phyloP scores from a whole-genome alignment of 2,888 invertebrate genomes.

The Scaeva pyrastri region DNA sequence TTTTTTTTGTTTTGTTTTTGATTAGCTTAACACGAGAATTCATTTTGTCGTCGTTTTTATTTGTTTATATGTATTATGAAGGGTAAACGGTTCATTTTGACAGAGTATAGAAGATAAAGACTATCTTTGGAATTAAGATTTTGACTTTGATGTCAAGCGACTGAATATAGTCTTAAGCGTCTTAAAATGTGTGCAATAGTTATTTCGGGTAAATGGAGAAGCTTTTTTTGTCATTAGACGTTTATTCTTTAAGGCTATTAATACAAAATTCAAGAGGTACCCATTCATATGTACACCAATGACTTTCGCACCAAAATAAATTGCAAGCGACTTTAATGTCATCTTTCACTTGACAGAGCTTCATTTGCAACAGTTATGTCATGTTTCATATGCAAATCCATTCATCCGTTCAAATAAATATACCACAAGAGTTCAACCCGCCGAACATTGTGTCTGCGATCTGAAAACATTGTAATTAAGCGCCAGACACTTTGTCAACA shows the following conservation, averaged over 20 bases:
- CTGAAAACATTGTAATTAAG: constrained; percentile 69
- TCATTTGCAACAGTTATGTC: constrained; percentile 6
- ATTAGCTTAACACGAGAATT: constrained; percentile 19
- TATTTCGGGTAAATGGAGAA: no score
- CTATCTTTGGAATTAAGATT: constrained; percentile 25
- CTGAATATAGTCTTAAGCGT: not conserved
- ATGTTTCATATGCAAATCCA: constrained; percentile 45
- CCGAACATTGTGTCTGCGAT: constrained; percentile 47
- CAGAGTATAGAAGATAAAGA: constrained; percentile 5
- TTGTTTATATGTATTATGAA: constrained; percentile 35
- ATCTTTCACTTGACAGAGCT: not conserved
- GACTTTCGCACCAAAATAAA: constrained; percentile 10
- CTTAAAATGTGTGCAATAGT: no score
- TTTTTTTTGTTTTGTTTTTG: not conserved
- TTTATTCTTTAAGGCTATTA: no score
- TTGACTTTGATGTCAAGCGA: constrained; percentile 33
- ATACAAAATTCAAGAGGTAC: no score
- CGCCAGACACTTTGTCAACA: constrained; percentile 69
- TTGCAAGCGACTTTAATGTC: constrained; percentile 1
- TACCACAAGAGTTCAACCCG: constrained; percentile 31
- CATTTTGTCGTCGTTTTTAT: constrained; percentile 12
- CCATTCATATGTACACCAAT: not conserved
- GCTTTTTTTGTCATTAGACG: no score
- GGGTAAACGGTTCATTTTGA: constrained; percentile 47
- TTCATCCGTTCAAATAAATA: constrained; percentile 48